Base-by-base conservation (phyloP, 1,140 invertebrate genomes). In the Ceratina japonica region DNA sequence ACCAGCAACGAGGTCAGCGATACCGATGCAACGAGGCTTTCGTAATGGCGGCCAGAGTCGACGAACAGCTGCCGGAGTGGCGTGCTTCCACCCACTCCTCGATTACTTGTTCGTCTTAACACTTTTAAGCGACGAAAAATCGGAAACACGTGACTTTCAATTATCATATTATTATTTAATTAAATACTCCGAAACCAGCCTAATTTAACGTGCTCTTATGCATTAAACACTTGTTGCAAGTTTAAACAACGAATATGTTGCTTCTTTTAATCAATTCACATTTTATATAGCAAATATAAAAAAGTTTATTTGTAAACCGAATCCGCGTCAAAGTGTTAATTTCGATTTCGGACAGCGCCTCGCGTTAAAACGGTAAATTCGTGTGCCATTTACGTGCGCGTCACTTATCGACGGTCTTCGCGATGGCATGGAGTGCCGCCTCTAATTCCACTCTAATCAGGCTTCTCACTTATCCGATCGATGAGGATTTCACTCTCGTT, bases 1-100 rank as follows among this genome's bases (percentile, higher is more conserved):
- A 31, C 15, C 56, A 62, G 18, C 86, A 89, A 89, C 82, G 86
- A 86, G 89, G 86, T 90, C 88, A 88, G 87, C 85, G 88, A 88
- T 90, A 91, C 87, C 80, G 84, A 61, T 18, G 68, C 16, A 22
- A 81, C 69, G 27, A 73, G 63, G 75, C 83, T 87, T 85, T 87
- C 82, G 85, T 83, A 87, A 88, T 86, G 81, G 81, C 81, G 69
- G 76, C 31, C 44, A 63, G 70, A 78, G 56, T 72, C 61, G 58
- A 61, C 15, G 66, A 81, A 79, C 83, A 83, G 80, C 62, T 79
- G 75, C 77, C 65, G 68, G 66, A 20, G 27, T 69, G 58, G 8
- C 56, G 66, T 56, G 61, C 61, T 74, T 61, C 75, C 75, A 79
- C 76, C 54, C 63, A 62, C 68, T 76, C 44, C 20, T 13, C 20